A percentile compares a stretch with the other conserved stretches of the same genome.
Conservation (phyloP, 2,888 invertebrate genomes). For the Prosopocoilus inquinatus region DNA sequence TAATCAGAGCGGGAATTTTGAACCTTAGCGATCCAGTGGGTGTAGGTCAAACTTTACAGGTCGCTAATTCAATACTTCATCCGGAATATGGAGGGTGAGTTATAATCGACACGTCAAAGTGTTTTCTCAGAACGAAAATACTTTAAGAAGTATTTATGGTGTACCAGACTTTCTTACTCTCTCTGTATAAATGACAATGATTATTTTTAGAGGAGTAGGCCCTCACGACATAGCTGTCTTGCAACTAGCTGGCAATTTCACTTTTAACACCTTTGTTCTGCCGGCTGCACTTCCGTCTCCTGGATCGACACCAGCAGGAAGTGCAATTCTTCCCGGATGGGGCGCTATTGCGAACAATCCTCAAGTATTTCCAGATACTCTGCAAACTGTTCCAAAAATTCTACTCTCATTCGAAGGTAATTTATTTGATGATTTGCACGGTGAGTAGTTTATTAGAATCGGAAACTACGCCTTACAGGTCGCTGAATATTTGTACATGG, state of each 20-base stretch:
- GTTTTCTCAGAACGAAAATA: too few relatives aligned
- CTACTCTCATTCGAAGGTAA: too few relatives aligned
- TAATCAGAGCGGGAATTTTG: constrained; percentile 32
- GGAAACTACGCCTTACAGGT: too few relatives aligned
- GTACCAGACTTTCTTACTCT: too few relatives aligned
- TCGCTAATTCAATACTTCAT: constrained; percentile 26
- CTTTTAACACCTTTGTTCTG: constrained; percentile 39
- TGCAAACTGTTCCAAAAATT: constrained; percentile 35
- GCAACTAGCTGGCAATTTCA: constrained; percentile 42
- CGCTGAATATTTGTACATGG: too few relatives aligned
- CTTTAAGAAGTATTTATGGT: too few relatives aligned
- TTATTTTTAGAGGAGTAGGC: constrained; percentile 8
- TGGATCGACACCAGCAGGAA: constrained; percentile 34
- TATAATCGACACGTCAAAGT: too few relatives aligned
- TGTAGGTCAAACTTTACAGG: constrained; percentile 21
- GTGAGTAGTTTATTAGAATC: too few relatives aligned
- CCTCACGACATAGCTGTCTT: constrained; percentile 56
- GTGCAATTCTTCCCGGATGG: constrained; percentile 51
- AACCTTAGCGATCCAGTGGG: constrained; percentile 25
- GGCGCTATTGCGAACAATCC: constrained; percentile 34
- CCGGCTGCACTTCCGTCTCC: constrained; percentile 43
- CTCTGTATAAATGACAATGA: too few relatives aligned
- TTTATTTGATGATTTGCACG: too few relatives aligned
- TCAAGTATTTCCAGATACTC: constrained; percentile 33
- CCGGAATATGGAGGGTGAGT: constrained; percentile 27